These are phyloP conservation scores for Berghia stephanieae DNA, from an alignment of 1,140 invertebrate genomes.

Conservation along the genomic window DNA sequence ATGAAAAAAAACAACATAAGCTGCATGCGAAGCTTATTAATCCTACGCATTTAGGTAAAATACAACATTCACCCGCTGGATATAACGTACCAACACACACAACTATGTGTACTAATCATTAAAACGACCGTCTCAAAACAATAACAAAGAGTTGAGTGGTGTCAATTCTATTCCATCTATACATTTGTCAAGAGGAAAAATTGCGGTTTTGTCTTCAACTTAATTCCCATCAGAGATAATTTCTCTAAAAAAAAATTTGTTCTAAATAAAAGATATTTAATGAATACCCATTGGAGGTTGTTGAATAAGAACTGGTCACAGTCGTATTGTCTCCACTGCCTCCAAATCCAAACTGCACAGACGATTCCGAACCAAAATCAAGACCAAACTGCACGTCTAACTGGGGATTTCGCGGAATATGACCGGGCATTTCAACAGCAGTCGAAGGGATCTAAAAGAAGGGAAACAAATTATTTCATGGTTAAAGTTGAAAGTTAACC, in stretches of 20 bases:
- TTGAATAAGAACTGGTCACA: constrained; percentile 36
- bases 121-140: no score
- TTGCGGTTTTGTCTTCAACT: not conserved
- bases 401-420: constrained; percentile 78
- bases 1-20: constrained; percentile 1
- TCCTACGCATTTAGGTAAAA: no score
- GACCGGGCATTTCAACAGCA: constrained; percentile 95
- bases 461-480: constrained; percentile 24
- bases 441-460: constrained; percentile 82
- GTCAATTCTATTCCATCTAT: no score
- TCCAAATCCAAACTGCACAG: constrained; percentile 54
- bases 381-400: constrained; percentile 94
- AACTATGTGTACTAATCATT: no score
- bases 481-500: no score
- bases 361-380: constrained; percentile 79
- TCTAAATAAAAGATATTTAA: constrained; percentile 5
- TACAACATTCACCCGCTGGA: no score
- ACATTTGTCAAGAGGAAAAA: not conserved
- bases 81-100: no score
- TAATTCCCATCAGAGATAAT: not conserved
- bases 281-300: constrained; percentile 43
- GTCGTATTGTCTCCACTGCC: constrained; percentile 39
- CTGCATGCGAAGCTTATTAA: not conserved
- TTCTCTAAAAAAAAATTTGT: not conserved
- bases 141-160: no score